These are phyloP conservation scores for Drosophila mauritiana DNA, from an alignment of 1,140 invertebrate species.

Conservation along the genomic window DNA sequence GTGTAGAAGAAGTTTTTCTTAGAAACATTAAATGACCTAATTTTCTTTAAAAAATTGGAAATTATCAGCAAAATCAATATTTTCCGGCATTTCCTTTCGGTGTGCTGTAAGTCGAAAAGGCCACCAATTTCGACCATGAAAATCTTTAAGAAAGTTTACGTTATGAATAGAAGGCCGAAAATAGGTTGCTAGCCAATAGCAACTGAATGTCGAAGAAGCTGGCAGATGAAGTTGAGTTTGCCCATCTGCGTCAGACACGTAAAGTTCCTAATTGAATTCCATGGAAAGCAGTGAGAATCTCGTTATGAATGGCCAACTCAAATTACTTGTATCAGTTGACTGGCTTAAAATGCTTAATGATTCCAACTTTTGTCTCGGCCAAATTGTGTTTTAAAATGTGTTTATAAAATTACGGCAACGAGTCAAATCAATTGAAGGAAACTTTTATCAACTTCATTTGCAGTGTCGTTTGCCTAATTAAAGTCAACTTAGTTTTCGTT, in stretches of 20 bases:
- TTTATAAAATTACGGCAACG: constrained; percentile 33
- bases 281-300: constrained; percentile 62
- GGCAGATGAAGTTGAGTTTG: constrained; percentile 6
- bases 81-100: neutral
- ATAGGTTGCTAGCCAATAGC: constrained; percentile 21
- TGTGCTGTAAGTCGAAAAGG: neutral
- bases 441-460: constrained; percentile 22
- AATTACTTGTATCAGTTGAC: constrained; percentile 52
- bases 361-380: constrained; percentile 17
- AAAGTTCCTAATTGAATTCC: constrained; percentile 79
- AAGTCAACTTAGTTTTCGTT: constrained; percentile 48
- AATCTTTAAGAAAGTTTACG: constrained; percentile 27
- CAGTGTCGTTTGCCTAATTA: constrained; percentile 38
- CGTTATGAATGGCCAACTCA: constrained; percentile 67
- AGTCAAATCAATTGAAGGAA: constrained; percentile 29
- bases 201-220: constrained; percentile 51
- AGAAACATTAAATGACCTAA: too few species aligned
- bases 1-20: too few species aligned
- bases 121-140: constrained; percentile 18
- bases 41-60: too few species aligned
- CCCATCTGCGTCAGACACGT: constrained; percentile 38
- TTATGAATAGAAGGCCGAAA: constrained; percentile 33
- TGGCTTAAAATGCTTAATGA: constrained; percentile 53
- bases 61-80: too few species aligned
- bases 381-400: constrained; percentile 56